Evolutionary conservation across 1,140 invertebrate genomes (phyloP), one percentile per base, ranked within the genome.

Genomic region (Heliothis subflexa): DNA sequence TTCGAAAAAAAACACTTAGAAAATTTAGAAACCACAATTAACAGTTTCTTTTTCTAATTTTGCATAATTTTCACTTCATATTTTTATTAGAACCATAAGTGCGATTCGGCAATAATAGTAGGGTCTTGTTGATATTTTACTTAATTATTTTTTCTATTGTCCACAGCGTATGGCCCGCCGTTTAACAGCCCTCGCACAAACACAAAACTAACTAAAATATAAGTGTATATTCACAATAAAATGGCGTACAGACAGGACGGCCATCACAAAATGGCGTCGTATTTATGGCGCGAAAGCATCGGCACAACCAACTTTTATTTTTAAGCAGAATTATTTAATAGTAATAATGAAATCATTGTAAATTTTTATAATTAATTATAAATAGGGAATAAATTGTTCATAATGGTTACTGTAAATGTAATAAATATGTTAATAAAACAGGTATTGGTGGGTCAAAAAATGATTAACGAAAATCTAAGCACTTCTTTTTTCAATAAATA

Each of bases 101-200:
- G 5, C 33, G 5, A 5, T 18, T 55, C 16, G 0, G 4, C 3
- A n/a, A n/a, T 3, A n/a, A 16, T 5, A n/a, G 50, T n/a, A 52
- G 18, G 12, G 25, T 73, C 21, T 21, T 40, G 5, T 59, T 16
- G 28, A 13, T 0, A 50, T 72, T 47, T 75, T 72, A 62, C 45
- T 33, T 52, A 78, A 64, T 47, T 18, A 11, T 54, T 21, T 82
- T 72, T 50, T 64, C 74, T 68, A 87, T 92, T 92, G 87, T 93
- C 86, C 81, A 92, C 93, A 94, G 93, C 90, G 93, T 94, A 83
- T 93, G 93, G 93, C 93, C 93, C 76, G 93, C 93, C 82, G 93
- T 94, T 77, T 94, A 94, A 93, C 92, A 88, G 81, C 78, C 83
- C 80, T 84, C 80, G 83, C 84, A 85, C 81, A 86, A 87, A 85